A percentile compares a stretch with the other conserved stretches of the same genome.
These are phyloP conservation scores for Brachypalpus laphriformis DNA, from an alignment of 2,888 invertebrate genomes.

Conservation along the genomic window DNA sequence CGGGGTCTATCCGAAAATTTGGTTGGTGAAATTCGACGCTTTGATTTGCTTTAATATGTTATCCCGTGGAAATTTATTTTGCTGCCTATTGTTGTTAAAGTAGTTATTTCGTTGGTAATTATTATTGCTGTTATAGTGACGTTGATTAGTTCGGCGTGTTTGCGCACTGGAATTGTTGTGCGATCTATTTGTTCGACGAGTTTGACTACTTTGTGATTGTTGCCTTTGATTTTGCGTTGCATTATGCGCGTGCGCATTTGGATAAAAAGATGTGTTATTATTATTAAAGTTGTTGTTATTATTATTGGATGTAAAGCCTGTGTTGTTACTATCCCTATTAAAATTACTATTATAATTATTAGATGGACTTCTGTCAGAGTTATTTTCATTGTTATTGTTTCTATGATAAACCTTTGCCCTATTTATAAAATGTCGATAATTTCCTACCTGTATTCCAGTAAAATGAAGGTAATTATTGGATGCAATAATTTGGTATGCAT, in stretches of 20 bases:
- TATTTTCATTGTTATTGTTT: background rate
- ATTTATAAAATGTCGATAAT: background rate
- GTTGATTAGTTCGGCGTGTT: no score
- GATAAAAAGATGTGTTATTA: background rate
- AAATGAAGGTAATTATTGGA: background rate
- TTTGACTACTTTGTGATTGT: no score
- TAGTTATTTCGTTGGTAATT: no score
- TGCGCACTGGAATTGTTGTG: no score
- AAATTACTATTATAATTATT: background rate
- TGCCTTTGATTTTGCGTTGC: background rate
- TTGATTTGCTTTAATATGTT: background rate
- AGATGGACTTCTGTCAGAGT: no score
- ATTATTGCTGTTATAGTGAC: background rate
- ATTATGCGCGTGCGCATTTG: background rate
- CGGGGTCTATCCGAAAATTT: background rate
- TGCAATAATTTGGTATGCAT: background rate
- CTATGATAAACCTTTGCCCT: background rate
- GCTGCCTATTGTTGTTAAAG: background rate
- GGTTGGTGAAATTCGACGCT: background rate
- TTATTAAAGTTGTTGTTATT: no score
- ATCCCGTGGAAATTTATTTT: background rate
- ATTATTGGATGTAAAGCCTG: no score
- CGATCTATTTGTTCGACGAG: no score
- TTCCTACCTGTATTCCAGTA: background rate
- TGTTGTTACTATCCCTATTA: background rate